Evolutionary conservation across 2,888 invertebrate species (phyloP).

Genomic region (Invenusta paracnida): DNA sequence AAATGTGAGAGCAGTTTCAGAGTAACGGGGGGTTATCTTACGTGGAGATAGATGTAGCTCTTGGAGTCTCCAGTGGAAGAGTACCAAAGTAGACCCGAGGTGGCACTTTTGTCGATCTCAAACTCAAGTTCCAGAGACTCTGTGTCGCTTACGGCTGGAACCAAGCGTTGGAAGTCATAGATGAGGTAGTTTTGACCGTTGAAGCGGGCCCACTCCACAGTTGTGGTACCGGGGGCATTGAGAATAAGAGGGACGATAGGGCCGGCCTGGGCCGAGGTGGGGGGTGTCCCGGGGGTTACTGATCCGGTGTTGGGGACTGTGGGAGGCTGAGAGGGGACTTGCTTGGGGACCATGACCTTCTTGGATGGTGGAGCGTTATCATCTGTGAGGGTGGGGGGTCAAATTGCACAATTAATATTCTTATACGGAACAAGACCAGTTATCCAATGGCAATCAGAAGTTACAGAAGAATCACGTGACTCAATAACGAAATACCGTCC

Average conservation of each 20-base stretch:
- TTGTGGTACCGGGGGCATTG: background rate
- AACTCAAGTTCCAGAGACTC: slow-evolving; percentile 25
- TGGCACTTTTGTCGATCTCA: background rate
- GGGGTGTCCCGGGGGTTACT: background rate
- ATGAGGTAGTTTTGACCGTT: background rate
- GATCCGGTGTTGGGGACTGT: background rate
- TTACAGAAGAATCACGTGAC: no score
- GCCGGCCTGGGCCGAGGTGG: no score
- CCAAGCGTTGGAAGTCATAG: background rate
- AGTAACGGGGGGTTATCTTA: background rate
- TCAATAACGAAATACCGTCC: no score
- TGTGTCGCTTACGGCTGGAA: background rate
- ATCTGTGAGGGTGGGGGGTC: no score
- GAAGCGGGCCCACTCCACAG: background rate
- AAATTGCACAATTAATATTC: no score
- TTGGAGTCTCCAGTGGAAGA: background rate
- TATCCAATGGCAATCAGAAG: no score
- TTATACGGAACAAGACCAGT: no score
- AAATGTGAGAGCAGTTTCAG: no score
- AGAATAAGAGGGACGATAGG: no score
- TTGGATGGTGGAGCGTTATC: no score
- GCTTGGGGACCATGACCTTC: background rate
- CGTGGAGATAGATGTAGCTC: background rate
- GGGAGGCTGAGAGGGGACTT: background rate
- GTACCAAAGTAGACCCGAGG: slow-evolving; percentile 32